Conservation (phyloP, 2,888 invertebrate species). For the Leucophora obtusa region DNA sequence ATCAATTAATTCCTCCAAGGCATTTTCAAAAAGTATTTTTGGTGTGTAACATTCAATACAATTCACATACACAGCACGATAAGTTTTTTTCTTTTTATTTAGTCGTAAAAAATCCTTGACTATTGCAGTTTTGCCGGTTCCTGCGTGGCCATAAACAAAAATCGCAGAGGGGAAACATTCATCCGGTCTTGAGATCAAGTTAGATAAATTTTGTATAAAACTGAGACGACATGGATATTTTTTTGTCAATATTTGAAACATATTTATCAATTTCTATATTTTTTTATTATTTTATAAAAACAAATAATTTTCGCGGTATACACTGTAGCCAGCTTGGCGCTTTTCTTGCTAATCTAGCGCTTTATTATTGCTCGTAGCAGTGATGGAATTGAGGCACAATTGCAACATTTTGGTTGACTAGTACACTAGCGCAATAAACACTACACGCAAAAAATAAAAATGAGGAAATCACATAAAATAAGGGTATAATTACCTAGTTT, state of each 20-base stretch:
- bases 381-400: too few relatives aligned
- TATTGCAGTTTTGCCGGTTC: constrained; percentile 90
- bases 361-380: too few relatives aligned
- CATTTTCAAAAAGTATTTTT: constrained; percentile 87
- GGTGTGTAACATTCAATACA: constrained; percentile 90
- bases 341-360: too few relatives aligned
- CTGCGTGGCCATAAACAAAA: constrained; percentile 90
- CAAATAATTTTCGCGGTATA: too few relatives aligned
- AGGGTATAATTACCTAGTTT: too few relatives aligned
- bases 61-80: constrained; percentile 83
- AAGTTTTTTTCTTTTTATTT: constrained; percentile 80
- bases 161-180: constrained; percentile 85
- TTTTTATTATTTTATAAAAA: too few relatives aligned
- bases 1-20: constrained; percentile 80
- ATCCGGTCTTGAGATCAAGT: constrained; percentile 78
- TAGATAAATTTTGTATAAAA: constrained; percentile 68
- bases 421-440: too few relatives aligned
- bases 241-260: constrained; percentile 52
- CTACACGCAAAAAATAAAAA: too few relatives aligned
- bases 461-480: too few relatives aligned
- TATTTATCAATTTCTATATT: background rate
- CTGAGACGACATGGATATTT: constrained; percentile 74
- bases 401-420: too few relatives aligned
- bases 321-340: too few relatives aligned
- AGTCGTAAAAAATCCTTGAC: constrained; percentile 82